Percentiles rank a stretch among this genome's conserved stretches.
phyloP scores from a whole-genome alignment of 2,113 vertebrate species.

The Pomatorhinus ruficollis region DNA sequence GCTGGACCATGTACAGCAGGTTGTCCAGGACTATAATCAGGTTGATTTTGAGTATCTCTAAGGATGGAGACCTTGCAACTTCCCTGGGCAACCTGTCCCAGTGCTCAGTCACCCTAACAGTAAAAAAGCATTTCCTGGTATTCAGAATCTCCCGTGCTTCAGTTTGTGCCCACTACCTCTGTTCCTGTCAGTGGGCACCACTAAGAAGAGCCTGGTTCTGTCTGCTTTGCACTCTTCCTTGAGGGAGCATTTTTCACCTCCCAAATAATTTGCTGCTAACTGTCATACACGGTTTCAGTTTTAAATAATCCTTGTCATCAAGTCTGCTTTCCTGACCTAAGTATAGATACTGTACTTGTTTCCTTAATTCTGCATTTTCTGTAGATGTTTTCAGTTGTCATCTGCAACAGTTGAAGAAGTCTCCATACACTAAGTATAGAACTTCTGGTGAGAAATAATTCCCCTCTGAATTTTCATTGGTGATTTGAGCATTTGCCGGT shows the following conservation, averaged over 20 bases:
- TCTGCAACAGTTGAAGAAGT: not conserved
- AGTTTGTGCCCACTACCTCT: not conserved
- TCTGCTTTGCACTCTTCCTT: not conserved
- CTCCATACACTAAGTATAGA: not conserved
- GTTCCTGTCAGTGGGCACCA: not conserved
- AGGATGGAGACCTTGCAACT: not conserved
- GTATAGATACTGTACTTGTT: not conserved
- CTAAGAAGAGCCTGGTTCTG: not conserved
- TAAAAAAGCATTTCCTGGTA: not conserved
- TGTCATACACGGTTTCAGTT: not conserved
- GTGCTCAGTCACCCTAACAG: not conserved
- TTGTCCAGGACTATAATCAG: not conserved
- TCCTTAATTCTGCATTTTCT: not conserved
- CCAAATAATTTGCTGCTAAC: not conserved
- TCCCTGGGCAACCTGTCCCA: not conserved
- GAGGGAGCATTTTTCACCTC: not conserved
- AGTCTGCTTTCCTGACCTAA: not conserved
- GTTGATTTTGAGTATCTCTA: not conserved
- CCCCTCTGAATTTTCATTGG: not conserved
- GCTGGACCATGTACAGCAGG: not conserved
- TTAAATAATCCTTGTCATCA: not conserved
- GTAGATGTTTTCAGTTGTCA: not conserved
- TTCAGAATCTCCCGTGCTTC: not conserved
- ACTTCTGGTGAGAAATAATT: not conserved
- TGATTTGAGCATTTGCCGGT: not conserved